These are phyloP conservation scores for Capreolus pygargus DNA, from an alignment of 2,113 vertebrate genomes.

Conservation along the genomic window DNA sequence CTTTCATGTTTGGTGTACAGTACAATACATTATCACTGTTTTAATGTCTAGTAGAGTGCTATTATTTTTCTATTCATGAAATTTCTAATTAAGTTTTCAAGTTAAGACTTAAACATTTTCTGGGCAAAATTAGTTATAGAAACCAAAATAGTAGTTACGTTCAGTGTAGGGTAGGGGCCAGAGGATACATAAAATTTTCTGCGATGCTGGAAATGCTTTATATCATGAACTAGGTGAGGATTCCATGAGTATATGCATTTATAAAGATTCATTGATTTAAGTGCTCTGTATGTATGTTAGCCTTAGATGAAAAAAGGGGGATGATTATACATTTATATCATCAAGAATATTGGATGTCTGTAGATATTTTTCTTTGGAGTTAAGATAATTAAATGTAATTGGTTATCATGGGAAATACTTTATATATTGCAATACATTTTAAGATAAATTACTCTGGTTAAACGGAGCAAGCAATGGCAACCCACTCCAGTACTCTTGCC, in stretches of 20 bases:
- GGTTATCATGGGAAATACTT: background rate
- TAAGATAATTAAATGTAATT: background rate
- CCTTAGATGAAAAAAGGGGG: background rate
- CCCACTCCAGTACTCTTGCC: too few relatives aligned
- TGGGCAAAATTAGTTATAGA: background rate
- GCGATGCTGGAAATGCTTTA: background rate
- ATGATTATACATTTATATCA: background rate
- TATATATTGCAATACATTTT: background rate
- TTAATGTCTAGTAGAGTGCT: background rate
- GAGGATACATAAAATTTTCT: background rate
- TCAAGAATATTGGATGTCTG: background rate
- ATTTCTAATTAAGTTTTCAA: slow-evolving; percentile 36
- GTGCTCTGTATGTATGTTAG: background rate
- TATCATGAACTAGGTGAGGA: background rate
- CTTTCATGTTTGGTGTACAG: background rate
- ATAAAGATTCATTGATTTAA: background rate
- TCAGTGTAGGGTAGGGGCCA: background rate
- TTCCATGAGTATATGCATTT: background rate
- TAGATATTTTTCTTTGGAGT: background rate
- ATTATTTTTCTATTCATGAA: background rate
- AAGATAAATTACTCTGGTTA: background rate
- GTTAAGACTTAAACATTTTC: slow-evolving; percentile 32
- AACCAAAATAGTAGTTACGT: background rate
- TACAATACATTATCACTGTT: background rate
- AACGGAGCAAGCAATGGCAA: background rate